Base-by-base conservation (phyloP, 2,888 invertebrate genomes). In the Ectropis crepuscularia region DNA sequence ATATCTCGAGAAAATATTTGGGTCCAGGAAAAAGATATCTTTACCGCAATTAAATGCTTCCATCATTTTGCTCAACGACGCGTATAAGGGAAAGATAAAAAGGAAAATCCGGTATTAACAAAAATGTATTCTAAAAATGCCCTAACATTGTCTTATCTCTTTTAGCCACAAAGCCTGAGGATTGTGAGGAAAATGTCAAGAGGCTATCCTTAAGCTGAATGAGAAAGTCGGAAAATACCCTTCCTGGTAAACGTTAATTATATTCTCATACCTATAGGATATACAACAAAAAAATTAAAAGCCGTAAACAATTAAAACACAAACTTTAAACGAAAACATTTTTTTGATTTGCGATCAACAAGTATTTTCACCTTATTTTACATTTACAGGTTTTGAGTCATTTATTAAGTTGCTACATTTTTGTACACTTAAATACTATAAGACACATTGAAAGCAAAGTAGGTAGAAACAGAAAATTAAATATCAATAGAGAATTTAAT, bases 41-140 rank as follows among this genome's bases (percentile, higher is more conserved):
- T 51, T 28, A 42, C 51, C 41, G 51, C 42, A 51, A 42, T 51
- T 51, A 51, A 51, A 51, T 9, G 28, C 28, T 28, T 28, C 28
- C 41, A 42, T 42, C 51, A 42, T 28, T 16, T 6, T 6, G 28
- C 5, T 66, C 70, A 68, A 46, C 63, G 46, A 65, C 42, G 51
- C 51, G 51, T 41, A 16, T 41, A 51, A 28, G 41, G 6, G 0
- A 10, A 41, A 51, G 51, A 51, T 51, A 51, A 11, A 42, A 51
- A 41, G 16, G 4, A 51, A 42, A 28, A 51, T 51, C 28, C 41
- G 6, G 28, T 28, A 41, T 6, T 16, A 51, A 28, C 39, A 12
- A 41, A 28, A 41, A 51, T 48, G n/a, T 4, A 5, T 28, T 7
- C 9, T 5, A 39, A 7, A n/a, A 38, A 12, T 10, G 41, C 16